A percentile compares a stretch with the other conserved stretches of the same genome.
These are phyloP conservation scores for Oxygymnocypris stewartii DNA, from an alignment of 2,113 vertebrate genomes.

Conservation along the genomic window DNA sequence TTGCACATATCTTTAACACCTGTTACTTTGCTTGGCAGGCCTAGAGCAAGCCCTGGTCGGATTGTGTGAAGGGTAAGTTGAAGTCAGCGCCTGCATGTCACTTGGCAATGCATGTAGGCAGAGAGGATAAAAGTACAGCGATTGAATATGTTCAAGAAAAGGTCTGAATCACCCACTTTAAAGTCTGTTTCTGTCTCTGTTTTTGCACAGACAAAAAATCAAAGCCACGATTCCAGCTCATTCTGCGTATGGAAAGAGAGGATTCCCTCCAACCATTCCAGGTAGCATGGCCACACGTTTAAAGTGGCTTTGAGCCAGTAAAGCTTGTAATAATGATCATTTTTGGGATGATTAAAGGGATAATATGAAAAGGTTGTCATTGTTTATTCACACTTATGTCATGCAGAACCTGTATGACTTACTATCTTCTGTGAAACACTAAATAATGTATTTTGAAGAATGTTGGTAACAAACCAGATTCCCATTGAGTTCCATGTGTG, in stretches of 20 bases:
- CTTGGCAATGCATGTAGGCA: not conserved
- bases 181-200: not conserved
- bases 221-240: constrained; percentile 90
- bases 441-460: not conserved
- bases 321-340: not conserved
- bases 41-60: constrained; percentile 92
- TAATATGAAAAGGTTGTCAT: not conserved
- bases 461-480: not conserved
- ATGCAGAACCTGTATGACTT: no score
- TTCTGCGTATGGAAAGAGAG: constrained; percentile 93
- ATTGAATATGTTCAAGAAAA: constrained; percentile 11
- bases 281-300: constrained; percentile 72
- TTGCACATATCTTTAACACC: not conserved
- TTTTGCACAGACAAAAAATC: constrained; percentile 85
- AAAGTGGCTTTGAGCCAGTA: not conserved
- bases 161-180: not conserved
- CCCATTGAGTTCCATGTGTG: no score
- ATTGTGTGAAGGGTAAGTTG: constrained; percentile 89
- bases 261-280: constrained; percentile 90
- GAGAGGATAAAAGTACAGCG: not conserved
- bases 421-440: not conserved
- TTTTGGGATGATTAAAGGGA: no score
- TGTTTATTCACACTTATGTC: not conserved
- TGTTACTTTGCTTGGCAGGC: constrained; percentile 71
- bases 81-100: not conserved